Evolutionary conservation across 2,888 invertebrate genomes (phyloP), one percentile per base, ranked within the genome.

Genomic region (Pemphredon lugubris): DNA sequence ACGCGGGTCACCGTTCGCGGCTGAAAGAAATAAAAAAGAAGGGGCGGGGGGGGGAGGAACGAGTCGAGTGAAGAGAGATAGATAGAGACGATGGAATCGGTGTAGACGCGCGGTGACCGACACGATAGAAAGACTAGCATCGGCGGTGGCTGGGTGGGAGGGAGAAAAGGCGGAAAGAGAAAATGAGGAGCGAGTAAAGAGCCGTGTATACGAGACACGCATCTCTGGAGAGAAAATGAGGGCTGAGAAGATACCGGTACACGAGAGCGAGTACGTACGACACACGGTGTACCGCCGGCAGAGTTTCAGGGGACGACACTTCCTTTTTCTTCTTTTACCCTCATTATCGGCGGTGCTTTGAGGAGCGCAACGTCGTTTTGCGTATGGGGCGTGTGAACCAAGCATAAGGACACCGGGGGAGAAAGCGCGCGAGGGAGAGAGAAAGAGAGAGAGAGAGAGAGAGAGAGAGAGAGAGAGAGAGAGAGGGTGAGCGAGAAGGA

Each of bases 301-400:
- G 69, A 54, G 59, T 63, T 54, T 58, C 45, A 23, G 26, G 20
- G 48, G 40, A 40, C 34, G 48, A 59, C 55, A 16, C 66, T 47
- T 55, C 65, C 20, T 65, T 59, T 60, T 58, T 61, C 73, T 67
- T 59, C 32, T 44, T 73, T 66, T 34, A 57, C 50, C 70, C 64
- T 77, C 77, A 71, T 77, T 80, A 75, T 73, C 69, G 72, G 45
- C 57, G 59, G 51, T 61, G 69, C 73, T 75, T 75, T 77, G 70
- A 75, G 66, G 59, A 68, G 51, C 66, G 59, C 68, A 58, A 53
- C 68, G 64, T 57, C 58, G 73, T 73, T 77, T 75, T 60, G 70
- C 64, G 53, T 51, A 50, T 47, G 54, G 18, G 55, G 64, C 70
- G 57, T 60, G 76, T 37, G 74, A 71, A 64, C 57, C 55, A 64